Evolutionary conservation across 2,113 vertebrate genomes (phyloP), one percentile per base, ranked within the genome.

Genomic region (Scytalopus superciliaris): DNA sequence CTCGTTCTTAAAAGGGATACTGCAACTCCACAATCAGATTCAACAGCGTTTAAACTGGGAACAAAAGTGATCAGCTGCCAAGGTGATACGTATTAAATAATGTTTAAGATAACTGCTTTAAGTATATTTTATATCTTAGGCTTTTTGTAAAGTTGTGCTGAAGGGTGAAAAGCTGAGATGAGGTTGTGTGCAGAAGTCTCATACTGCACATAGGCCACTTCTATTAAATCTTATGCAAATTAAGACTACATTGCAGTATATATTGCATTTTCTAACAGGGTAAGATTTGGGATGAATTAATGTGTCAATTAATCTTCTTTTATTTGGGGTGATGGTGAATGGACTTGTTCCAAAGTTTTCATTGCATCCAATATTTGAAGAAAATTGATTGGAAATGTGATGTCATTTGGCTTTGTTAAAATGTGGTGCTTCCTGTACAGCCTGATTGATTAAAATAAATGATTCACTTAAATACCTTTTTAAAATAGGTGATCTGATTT

Each of bases 51-150:
- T 95, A 91, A 94, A 95, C 97, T 98, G 98, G 97, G 97, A 94
- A 92, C 79, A 84, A 85, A 94, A 88, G 94, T 72, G 72, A 91
- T 97, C 96, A 87, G 97, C 97, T 97, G 97, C 97, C 96, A 85
- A 93, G 95, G 93, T 96, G 95, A 95, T 94, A 90, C 55, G 50
- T 95, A 93, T 97, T 80, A 81, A 82, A 94, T 96, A 80, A 62
- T 93, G 94, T 97, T 97, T 96, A 94, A 98, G 81, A 95, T 97
- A 92, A 92, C 96, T 97, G 96, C 97, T 98, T 97, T 86, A 70
- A 97, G 84, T 95, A 88, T 97, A 95, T 97, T 98, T 98, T 98
- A 50, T 97, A 97, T 95, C 80, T 89, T 96, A 81, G 83, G 97
- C 97, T 98, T 98, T 96, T 97, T 96, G 96, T 95, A 92, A 97